Base-by-base conservation (phyloP, 2,888 invertebrate species). In the Watsonalla binaria region DNA sequence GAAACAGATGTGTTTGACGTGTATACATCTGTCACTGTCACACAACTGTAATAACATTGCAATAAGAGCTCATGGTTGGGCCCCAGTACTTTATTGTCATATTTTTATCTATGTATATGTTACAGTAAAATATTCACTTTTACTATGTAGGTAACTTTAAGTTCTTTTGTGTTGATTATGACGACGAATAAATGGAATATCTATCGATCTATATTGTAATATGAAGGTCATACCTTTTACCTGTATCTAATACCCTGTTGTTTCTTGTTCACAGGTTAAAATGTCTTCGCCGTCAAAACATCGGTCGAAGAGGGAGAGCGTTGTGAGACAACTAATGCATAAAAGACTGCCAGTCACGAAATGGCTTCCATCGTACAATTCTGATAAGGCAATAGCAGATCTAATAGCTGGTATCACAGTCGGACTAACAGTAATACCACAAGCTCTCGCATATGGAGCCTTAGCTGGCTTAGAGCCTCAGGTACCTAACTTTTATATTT, bases 381-480 rank as follows among this genome's bases (percentile, higher is more conserved):
- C 93, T 0, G 94, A 95, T 58, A 94, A 96, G 80, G 93, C 96
- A 0, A 78, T 97, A 52, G 94, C 96, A 58, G 98, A 98, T 86
- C 75, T 95, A 50, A 97, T 98, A 68, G 98, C 98, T 14, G 98
- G 98, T 0, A 90, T 98, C 56, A 98, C 98, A 1, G 98, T 98
- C 0, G 98, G 97, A 0, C 92, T 98, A 33, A 98, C 97, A 0
- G 96, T 98, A 46, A 95, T 98, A 90, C 98, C 98, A 0, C 98
- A 98, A 79, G 97, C 96, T 8, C 85, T 98, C 63, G 98, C 98
- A 0, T 98, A 98, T 79, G 97, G 98, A 6, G 95, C 96, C 11
- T 87, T 98, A 55, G 98, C 97, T 34, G 97, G 97, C 48, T 86
- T 98, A 52, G 94, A 95, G 76, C 96, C 96, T 39, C 96, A 96